Percentiles rank a stretch among this genome's conserved stretches.
phyloP scores from a whole-genome alignment of 2,797 vertebrate genomes.

The Lophius americanus region DNA sequence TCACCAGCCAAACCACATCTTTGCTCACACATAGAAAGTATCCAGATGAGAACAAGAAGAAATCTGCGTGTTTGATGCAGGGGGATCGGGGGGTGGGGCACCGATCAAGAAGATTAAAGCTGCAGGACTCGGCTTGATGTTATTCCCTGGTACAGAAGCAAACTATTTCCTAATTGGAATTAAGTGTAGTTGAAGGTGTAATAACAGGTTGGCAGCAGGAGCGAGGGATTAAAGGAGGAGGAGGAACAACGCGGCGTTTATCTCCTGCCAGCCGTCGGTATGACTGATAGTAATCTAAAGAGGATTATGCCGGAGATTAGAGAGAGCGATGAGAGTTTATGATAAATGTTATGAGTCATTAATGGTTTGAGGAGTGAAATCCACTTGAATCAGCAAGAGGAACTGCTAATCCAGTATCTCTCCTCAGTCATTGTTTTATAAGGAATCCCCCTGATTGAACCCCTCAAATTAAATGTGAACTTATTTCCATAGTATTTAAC shows the following conservation, averaged over 20 bases:
- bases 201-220: constrained; percentile 41
- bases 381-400: not conserved
- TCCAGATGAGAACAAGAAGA: not conserved
- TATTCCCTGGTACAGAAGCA: not conserved
- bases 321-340: constrained; percentile 13
- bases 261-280: constrained; percentile 12
- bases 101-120: constrained; percentile 25
- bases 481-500: too few species aligned
- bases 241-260: constrained; percentile 13
- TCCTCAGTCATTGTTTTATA: too few species aligned
- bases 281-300: constrained; percentile 30
- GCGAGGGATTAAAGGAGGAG: constrained; percentile 28
- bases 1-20: constrained; percentile 1
- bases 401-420: constrained; percentile 1
- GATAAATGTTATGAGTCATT: constrained; percentile 30
- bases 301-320: constrained; percentile 9
- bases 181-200: constrained; percentile 29
- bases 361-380: constrained; percentile 7
- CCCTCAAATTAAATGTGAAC: too few species aligned
- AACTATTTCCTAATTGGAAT: constrained; percentile 48
- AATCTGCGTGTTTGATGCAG: not conserved
- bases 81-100: not conserved
- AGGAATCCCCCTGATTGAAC: too few species aligned
- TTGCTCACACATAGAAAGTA: constrained; percentile 3
- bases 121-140: constrained; percentile 35